A percentile compares a stretch with the other conserved stretches of the same genome.
phyloP scores from a whole-genome alignment of 2,888 invertebrate genomes.

The Ophonus ardosiacus region DNA sequence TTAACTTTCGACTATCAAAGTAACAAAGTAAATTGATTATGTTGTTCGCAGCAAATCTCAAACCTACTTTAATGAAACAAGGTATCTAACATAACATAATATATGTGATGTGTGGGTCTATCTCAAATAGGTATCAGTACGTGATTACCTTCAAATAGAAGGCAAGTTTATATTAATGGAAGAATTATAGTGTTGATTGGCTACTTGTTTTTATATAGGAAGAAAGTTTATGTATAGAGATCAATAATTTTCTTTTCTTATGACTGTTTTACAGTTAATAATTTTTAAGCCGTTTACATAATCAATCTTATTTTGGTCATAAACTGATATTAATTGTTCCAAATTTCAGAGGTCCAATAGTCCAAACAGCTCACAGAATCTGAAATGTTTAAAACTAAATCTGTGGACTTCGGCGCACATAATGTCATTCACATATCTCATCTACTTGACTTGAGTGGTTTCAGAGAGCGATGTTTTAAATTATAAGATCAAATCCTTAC shows the following conservation, averaged over 20 bases:
- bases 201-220: background rate
- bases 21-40: constrained; percentile 40
- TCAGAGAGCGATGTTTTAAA: background rate
- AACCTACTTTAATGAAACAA: constrained; percentile 29
- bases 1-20: background rate
- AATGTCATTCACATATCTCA: background rate
- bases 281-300: background rate
- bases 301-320: background rate
- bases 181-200: background rate
- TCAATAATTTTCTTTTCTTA: background rate
- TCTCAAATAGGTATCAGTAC: constrained; percentile 6
- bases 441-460: background rate
- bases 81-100: no score
- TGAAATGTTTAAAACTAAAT: no score
- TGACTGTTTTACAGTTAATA: background rate
- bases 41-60: constrained; percentile 41
- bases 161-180: background rate
- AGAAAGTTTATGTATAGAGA: background rate
- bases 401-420: no score
- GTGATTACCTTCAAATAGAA: constrained; percentile 2
- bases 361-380: no score
- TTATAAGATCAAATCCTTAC: background rate
- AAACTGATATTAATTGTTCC: no score
- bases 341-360: no score
- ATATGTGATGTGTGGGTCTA: background rate